Base-by-base conservation (phyloP, 2,797 vertebrate species). In the Scolopax rusticola region DNA sequence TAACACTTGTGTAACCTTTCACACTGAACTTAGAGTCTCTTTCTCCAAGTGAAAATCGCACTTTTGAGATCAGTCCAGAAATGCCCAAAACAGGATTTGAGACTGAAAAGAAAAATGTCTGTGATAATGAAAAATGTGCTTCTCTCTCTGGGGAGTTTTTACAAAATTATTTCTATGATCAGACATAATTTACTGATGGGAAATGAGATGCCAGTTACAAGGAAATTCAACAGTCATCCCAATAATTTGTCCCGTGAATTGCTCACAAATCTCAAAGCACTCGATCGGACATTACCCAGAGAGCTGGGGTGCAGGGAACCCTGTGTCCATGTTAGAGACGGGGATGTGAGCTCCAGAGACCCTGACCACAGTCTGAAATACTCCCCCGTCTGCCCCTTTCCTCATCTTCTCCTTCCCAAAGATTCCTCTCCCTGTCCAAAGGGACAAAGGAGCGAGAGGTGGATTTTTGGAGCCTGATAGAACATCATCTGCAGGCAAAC, bases 111-210 rank as follows among this genome's bases (percentile, higher is more conserved):
- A 80, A 84, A 67, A 93, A 73, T 2, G 2, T 41, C 64, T 0
- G 0, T 82, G 83, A 53, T 53, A 68, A 84, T 80, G 67, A 93
- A 95, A 95, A 91, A 91, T 61, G 43, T 40, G 6, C 67, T 88
- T 56, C 63, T 69, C 64, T 76, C 54, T 76, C 83, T 0, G 1
- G 71, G 70, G 63, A 76, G 38, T 54, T 82, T 82, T 45, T 63
- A 43, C 19, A 65, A 60, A 81, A 87, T 89, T 63, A 30, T 43
- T 84, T 81, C 77, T 60, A 77, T 50, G 80, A 74, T 80, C 88
- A 86, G 77, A 69, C 93, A 56, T 84, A 71, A 70, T 95, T 90
- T 67, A 73, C 51, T 80, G 77, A 78, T 90, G 89, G 67, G 89
- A 95, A 96, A 71, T 36, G 70, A 87, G 77, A 79, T 48, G 63